Percentiles rank a stretch among this genome's conserved stretches.
phyloP scores from a whole-genome alignment of 2,888 invertebrate genomes.

The Rhamphomyia laevipes region DNA sequence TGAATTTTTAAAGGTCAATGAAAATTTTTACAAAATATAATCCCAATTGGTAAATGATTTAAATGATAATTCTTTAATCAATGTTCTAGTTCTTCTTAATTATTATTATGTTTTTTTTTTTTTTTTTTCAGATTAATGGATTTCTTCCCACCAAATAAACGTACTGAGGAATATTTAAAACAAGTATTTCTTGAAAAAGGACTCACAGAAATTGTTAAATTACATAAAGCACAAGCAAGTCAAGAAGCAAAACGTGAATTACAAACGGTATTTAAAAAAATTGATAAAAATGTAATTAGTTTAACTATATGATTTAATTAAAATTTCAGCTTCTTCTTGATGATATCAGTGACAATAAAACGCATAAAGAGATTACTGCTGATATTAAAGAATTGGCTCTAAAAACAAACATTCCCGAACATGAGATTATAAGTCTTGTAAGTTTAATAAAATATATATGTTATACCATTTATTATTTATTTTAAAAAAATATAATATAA shows the following conservation, averaged over 20 bases:
- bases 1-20: too few relatives aligned
- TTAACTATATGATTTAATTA: conserved; percentile 1
- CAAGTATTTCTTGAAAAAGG: conserved; percentile 69
- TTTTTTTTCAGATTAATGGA: conserved; percentile 60
- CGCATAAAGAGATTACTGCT: conserved; percentile 71
- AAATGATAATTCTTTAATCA: too few relatives aligned
- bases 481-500: not conserved
- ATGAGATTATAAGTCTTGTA: conserved; percentile 79
- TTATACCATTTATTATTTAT: not conserved
- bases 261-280: conserved; percentile 42
- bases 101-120: conserved; percentile 3
- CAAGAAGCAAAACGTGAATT: conserved; percentile 73
- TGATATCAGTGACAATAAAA: conserved; percentile 75
- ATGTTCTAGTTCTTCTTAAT: too few relatives aligned
- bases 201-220: conserved; percentile 64
- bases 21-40: too few relatives aligned
- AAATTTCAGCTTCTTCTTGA: conserved; percentile 57
- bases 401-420: conserved; percentile 76
- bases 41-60: too few relatives aligned
- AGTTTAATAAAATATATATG: conserved; percentile 20
- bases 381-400: conserved; percentile 78
- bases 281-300: not conserved
- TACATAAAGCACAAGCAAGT: conserved; percentile 73
- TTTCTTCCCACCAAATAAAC: conserved; percentile 88
- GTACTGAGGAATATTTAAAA: conserved; percentile 79